These are phyloP conservation scores for Enhydra lutris DNA, from an alignment of 2,113 vertebrate species.

Conservation along the genomic window DNA sequence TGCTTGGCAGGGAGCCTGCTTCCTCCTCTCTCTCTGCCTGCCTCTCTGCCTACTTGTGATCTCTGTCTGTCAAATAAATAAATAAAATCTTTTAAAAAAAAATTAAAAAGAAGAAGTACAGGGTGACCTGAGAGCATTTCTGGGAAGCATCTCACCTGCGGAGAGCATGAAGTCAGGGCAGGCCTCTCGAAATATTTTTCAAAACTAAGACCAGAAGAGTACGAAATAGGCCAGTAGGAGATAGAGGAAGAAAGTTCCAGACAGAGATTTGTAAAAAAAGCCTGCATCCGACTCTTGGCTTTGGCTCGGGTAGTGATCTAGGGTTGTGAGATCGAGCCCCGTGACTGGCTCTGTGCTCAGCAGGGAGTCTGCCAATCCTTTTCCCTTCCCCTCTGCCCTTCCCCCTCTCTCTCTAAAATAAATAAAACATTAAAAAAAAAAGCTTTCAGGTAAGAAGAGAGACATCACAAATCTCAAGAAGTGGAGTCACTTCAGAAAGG, in stretches of 20 bases:
- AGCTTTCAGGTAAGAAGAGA: neutral
- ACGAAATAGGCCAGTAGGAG: neutral
- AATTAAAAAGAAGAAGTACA: too few species aligned
- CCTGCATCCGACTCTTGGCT: neutral
- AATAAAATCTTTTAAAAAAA: too few species aligned
- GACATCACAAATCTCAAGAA: neutral
- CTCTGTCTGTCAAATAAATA: too few species aligned
- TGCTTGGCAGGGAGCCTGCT: too few species aligned
- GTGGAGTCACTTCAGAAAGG: neutral
- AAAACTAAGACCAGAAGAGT: neutral
- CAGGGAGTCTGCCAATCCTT: neutral
- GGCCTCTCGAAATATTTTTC: neutral
- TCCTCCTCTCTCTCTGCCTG: too few species aligned
- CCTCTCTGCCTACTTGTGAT: too few species aligned
- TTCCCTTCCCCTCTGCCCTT: neutral
- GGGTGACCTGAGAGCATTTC: neutral
- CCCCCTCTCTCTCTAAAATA: neutral
- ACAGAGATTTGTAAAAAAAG: neutral
- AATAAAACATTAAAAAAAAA: neutral
- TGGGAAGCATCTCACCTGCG: neutral
- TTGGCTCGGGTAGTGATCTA: neutral
- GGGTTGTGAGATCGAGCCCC: neutral
- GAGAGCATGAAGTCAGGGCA: neutral
- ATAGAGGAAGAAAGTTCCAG: conserved; percentile 7
- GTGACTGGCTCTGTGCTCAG: neutral